Conservation (phyloP, 2,888 invertebrate genomes). For the Stramonita haemastoma region DNA sequence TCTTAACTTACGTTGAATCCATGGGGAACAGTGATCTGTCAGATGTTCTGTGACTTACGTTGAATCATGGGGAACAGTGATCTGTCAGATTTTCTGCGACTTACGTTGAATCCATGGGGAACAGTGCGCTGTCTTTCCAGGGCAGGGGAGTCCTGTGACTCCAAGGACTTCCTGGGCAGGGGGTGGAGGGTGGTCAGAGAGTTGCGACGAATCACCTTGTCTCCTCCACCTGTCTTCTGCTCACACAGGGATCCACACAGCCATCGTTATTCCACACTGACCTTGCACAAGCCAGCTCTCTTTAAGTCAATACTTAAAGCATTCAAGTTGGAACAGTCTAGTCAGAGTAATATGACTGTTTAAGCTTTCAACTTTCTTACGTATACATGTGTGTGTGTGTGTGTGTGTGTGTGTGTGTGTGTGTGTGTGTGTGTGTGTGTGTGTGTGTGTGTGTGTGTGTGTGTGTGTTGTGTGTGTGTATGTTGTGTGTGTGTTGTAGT, state of each 20-base stretch:
- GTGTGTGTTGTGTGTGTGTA: not conserved
- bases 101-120: conserved; percentile 75
- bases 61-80: not conserved
- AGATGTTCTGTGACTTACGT: not conserved
- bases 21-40: not conserved
- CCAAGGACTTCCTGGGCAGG: conserved; percentile 57
- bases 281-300: not conserved
- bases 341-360: too few relatives aligned
- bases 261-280: not conserved
- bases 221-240: conserved; percentile 67
- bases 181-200: conserved; percentile 76
- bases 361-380: too few relatives aligned
- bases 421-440: not conserved
- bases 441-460: not conserved
- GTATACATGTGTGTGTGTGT: not conserved
- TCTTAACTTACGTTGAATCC: not conserved
- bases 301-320: too few relatives aligned
- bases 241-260: conserved; percentile 37
- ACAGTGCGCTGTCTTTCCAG: conserved; percentile 74
- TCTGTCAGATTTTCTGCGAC: conserved; percentile 31
- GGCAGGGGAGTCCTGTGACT: conserved; percentile 49
- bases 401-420: not conserved
- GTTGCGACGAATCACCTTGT: conserved; percentile 72
- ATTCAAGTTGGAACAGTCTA: too few relatives aligned
- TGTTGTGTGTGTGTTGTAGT: too few relatives aligned